phyloP scores from a whole-genome alignment of 2,888 invertebrate species.

The Ectemnius cavifrons region DNA sequence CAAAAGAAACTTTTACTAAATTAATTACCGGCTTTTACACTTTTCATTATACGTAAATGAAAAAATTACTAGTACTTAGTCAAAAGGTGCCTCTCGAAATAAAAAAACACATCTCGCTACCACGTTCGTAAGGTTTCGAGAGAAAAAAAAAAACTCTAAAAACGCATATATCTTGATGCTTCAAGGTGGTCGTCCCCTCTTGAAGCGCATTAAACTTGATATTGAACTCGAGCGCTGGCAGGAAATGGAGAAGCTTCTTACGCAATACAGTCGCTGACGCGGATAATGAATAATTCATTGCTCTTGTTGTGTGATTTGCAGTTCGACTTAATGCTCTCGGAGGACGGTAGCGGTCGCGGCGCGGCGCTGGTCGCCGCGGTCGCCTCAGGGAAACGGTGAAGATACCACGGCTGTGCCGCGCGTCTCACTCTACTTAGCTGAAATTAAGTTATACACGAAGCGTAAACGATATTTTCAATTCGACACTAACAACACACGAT shows the following conservation, averaged over 20 bases:
- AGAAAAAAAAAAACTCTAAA: no score
- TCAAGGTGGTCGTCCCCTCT: no score
- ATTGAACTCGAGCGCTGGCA: not conserved
- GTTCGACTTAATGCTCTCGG: conserved; percentile 96
- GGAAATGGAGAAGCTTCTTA: not conserved
- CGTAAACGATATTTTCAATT: conserved; percentile 38
- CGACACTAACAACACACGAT: conserved; percentile 24
- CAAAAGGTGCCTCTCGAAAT: no score
- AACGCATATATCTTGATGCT: no score
- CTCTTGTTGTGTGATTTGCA: conserved; percentile 73
- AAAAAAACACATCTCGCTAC: no score
- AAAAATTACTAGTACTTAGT: no score
- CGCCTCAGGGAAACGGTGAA: conserved; percentile 83
- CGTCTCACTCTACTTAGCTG: conserved; percentile 62
- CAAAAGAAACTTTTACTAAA: no score
- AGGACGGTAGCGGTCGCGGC: conserved; percentile 97
- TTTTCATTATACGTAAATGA: no score
- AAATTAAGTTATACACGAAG: conserved; percentile 61
- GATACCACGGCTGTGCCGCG: conserved; percentile 49
- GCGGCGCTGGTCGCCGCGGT: conserved; percentile 98
- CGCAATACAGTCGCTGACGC: not conserved
- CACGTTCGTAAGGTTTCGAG: no score
- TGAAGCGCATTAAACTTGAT: not conserved
- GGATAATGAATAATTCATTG: not conserved
- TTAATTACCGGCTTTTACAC: no score